These are phyloP conservation scores for Platycheirus rosarum DNA, from an alignment of 2,888 invertebrate species.

Conservation along the genomic window DNA sequence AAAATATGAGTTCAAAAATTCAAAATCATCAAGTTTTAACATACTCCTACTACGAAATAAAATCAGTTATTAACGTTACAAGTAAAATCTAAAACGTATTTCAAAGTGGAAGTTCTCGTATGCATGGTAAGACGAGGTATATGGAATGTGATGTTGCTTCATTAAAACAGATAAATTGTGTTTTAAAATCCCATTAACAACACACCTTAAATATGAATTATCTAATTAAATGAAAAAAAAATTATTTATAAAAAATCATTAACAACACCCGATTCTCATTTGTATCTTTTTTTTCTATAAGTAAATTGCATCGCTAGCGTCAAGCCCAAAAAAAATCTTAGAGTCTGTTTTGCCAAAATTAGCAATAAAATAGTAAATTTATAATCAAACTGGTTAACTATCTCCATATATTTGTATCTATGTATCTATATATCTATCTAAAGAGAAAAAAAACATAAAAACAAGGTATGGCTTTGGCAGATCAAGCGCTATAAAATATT, in stretches of 20 bases:
- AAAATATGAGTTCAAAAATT: not conserved
- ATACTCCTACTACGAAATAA: too few species aligned
- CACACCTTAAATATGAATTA: conserved; percentile 32
- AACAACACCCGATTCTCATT: not conserved
- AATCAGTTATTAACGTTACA: too few species aligned
- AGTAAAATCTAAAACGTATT: conserved; percentile 30
- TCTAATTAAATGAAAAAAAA: not conserved
- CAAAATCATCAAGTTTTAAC: too few species aligned
- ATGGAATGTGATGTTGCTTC: not conserved
- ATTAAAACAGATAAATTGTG: not conserved
- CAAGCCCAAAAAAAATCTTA: conserved; percentile 26
- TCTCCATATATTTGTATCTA: conserved; percentile 1
- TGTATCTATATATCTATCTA: conserved; percentile 1
- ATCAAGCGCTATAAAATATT: conserved; percentile 29
- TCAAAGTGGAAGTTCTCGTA: conserved; percentile 28
- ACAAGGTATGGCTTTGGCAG: conserved; percentile 37
- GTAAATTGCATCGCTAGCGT: conserved; percentile 34
- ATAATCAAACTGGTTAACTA: conserved; percentile 39
- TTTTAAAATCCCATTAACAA: conserved; percentile 8
- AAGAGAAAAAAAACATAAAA: conserved; percentile 24
- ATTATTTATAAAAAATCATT: not conserved
- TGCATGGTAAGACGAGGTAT: not conserved
- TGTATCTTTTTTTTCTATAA: not conserved
- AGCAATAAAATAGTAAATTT: conserved; percentile 43
- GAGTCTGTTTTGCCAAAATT: conserved; percentile 42